Conservation (phyloP, 2,797 vertebrate genomes). For the Scolopax bukidnonensis region DNA sequence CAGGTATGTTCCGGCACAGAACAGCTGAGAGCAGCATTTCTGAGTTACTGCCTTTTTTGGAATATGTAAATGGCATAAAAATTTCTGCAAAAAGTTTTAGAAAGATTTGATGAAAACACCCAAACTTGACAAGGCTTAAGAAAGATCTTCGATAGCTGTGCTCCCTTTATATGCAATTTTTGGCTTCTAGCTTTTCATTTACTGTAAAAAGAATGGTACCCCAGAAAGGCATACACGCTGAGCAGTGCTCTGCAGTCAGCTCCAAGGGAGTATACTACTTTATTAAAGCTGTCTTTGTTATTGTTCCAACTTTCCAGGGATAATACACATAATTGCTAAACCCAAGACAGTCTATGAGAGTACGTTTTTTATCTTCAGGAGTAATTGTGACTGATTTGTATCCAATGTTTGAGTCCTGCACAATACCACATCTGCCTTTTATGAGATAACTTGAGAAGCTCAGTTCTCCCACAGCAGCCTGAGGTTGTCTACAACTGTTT, state of each 20-base stretch:
- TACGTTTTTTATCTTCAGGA: constrained; percentile 10
- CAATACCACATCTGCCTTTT: background rate
- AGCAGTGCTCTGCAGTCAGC: background rate
- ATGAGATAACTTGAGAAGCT: background rate
- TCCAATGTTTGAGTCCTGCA: background rate
- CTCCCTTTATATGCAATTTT: background rate
- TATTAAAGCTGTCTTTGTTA: constrained; percentile 4
- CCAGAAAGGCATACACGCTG: background rate
- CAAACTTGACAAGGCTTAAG: background rate
- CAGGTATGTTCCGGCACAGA: background rate
- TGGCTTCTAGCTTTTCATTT: background rate
- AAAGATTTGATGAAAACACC: background rate
- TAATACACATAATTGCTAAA: background rate
- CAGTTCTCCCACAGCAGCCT: background rate
- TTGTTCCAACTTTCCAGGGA: constrained; percentile 16
- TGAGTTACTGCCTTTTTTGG: background rate
- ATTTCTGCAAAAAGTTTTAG: background rate
- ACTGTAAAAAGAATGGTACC: background rate
- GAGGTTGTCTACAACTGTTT: background rate
- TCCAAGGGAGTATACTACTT: background rate
- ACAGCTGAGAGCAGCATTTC: background rate
- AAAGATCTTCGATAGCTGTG: background rate
- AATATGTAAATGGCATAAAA: background rate
- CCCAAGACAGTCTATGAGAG: background rate
- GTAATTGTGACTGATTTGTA: background rate